Evolutionary conservation across 1,140 invertebrate species (phyloP), one percentile per base, ranked within the genome.

Genomic region (Drosophila kanapiae): DNA sequence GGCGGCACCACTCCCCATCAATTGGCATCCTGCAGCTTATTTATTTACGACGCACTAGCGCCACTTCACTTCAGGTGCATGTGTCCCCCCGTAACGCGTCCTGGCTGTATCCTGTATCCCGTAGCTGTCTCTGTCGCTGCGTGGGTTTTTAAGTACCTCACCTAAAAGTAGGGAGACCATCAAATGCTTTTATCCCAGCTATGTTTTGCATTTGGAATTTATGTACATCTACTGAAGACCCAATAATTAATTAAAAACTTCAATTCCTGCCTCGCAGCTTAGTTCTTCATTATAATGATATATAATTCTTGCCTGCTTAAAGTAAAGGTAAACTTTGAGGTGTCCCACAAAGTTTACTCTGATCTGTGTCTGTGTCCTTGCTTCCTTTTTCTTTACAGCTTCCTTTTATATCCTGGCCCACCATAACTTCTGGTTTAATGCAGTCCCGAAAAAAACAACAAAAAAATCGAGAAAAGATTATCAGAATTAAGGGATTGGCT

Each of bases 11-110:
- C 67, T 47, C 68, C 68, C 69, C 69, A 75, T 75, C 71, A 75
- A 74, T 75, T 75, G 71, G 69, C 71, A 74, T 75, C 71, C 53
- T 48, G 71, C 71, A 74, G 71, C 71, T 75, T 75, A 75, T 74
- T 75, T 75, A 75, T 75, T 75, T 75, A 75, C 71, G 71, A 75
- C 71, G 69, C 69, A 75, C 69, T 75, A 62, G 56, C 60, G 49
- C 48, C 69, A 62, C 43, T 62, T 45, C 42, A 67, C 48, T 43
- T 49, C 51, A 75, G 35, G 60, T 61, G 29, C n/a, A 43, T 27
- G 67, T 69, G 61, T 69, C 62, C 61, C 16, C 16, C 31, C 16
- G 45, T 23, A 37, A 59, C 7, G 29, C 33, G 48, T 51, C 48
- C 27, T 49, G 27, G 4, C 48, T 27, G 48, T 27, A 51, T 33